Evolutionary conservation across 2,888 invertebrate genomes (phyloP).

Genomic region (Xestobium rufovillosum): DNA sequence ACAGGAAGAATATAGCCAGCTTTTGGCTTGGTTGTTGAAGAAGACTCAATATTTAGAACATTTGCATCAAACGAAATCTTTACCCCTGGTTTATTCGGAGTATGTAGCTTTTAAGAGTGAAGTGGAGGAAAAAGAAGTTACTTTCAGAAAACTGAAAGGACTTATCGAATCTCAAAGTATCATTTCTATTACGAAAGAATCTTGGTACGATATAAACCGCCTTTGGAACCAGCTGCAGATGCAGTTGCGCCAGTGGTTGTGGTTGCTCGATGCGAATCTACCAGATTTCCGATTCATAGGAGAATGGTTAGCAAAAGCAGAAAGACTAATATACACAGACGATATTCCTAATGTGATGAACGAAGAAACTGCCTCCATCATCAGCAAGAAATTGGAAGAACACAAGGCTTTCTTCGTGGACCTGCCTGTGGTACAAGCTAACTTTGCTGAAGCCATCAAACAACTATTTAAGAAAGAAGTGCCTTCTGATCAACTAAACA

Average conservation of each 20-base stretch:
- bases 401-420: constrained; percentile 86
- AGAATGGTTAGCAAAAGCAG: constrained; percentile 85
- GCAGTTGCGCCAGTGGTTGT: constrained; percentile 79
- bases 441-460: constrained; percentile 67
- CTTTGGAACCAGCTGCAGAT: constrained; percentile 76
- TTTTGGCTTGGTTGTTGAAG: constrained; percentile 75
- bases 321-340: constrained; percentile 70
- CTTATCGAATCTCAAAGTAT: constrained; percentile 74
- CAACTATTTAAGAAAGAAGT: constrained; percentile 63
- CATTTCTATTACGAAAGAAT: constrained; percentile 72
- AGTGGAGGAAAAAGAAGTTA: constrained; percentile 61
- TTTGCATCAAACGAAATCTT: constrained; percentile 64
- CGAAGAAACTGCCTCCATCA: constrained; percentile 80
- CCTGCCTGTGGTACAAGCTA: constrained; percentile 65
- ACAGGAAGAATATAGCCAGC: constrained; percentile 72
- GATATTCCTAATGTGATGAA: constrained; percentile 79
- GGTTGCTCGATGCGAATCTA: constrained; percentile 76
- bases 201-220: constrained; percentile 76
- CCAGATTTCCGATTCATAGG: constrained; percentile 81
- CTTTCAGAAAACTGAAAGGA: constrained; percentile 70
- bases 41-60: constrained; percentile 71
- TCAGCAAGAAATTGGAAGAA: constrained; percentile 81
- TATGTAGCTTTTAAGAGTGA: constrained; percentile 72
- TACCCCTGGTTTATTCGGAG: constrained; percentile 74
- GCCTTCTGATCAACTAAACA: constrained; percentile 71